A percentile compares a stretch with the other conserved stretches of the same genome.
Evolutionary conservation across 2,888 invertebrate genomes (phyloP).

Genomic region (Netelia virgata): DNA sequence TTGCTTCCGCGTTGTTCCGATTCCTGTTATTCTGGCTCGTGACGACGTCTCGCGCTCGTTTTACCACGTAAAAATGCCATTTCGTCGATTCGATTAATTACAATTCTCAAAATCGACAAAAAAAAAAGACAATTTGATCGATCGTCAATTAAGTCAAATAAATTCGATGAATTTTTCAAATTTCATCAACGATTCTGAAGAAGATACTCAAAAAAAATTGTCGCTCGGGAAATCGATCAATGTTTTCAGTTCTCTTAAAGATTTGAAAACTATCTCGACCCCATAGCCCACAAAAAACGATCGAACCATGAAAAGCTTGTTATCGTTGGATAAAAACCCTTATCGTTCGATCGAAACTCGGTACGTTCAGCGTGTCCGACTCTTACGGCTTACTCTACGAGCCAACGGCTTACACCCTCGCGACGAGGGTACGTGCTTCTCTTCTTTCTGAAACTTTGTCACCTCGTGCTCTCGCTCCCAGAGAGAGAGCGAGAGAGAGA

Average conservation of each 20-base stretch:
- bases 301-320: background rate
- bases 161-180: too few species aligned
- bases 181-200: too few species aligned
- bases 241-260: too few species aligned
- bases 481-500: too few species aligned
- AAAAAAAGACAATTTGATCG: background rate
- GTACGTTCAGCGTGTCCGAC: conserved; percentile 28
- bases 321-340: background rate
- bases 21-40: conserved; percentile 42
- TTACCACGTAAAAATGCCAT: conserved; percentile 1
- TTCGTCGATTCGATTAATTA: background rate
- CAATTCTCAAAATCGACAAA: background rate
- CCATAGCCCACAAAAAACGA: background rate
- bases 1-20: conserved; percentile 63
- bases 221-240: too few species aligned
- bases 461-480: too few species aligned
- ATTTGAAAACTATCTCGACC: background rate
- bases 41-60: conserved; percentile 22
- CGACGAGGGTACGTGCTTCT: background rate
- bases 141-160: too few species aligned
- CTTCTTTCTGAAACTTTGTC: background rate
- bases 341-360: conserved; percentile 10
- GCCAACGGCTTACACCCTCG: conserved; percentile 16
- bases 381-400: conserved; percentile 45
- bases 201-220: too few species aligned